phyloP scores from a whole-genome alignment of 2,888 invertebrate species.

The Lycaena phlaeas region DNA sequence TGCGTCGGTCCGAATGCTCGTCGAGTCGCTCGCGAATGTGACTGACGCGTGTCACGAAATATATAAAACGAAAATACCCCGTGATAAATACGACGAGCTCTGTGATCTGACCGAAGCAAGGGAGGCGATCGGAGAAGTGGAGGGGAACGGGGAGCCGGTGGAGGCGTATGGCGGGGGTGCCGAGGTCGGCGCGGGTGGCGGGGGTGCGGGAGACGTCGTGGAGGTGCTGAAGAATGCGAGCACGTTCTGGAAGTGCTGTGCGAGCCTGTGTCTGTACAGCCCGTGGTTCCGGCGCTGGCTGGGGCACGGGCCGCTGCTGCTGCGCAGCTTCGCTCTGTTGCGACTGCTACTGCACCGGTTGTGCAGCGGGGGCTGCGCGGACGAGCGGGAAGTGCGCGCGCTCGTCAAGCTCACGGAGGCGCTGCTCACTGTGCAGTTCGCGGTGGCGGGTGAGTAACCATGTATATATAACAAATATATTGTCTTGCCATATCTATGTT shows the following conservation, averaged over 20 bases:
- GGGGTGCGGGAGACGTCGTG: conserved; percentile 37
- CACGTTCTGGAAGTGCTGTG: conserved; percentile 68
- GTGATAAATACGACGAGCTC: conserved; percentile 39
- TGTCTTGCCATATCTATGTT: too few species aligned
- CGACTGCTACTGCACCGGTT: conserved; percentile 38
- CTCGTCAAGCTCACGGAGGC: conserved; percentile 54
- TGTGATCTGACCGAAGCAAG: conserved; percentile 39
- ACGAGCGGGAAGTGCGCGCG: conserved; percentile 30
- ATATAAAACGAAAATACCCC: conserved; percentile 41
- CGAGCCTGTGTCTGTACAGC: conserved; percentile 67
- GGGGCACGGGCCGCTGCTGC: conserved; percentile 42
- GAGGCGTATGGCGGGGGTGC: too few species aligned
- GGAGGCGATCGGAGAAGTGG: conserved; percentile 32
- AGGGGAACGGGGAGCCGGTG: conserved; percentile 17
- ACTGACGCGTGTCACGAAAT: conserved; percentile 50
- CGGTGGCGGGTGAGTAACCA: conserved; percentile 48
- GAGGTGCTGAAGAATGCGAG: conserved; percentile 51
- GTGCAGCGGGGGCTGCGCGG: conserved; percentile 41
- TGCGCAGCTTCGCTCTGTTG: conserved; percentile 49
- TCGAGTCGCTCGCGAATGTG: conserved; percentile 47
- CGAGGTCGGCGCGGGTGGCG: too few species aligned
- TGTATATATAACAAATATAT: too few species aligned
- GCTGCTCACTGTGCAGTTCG: conserved; percentile 55
- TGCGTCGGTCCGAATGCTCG: conserved; percentile 55
- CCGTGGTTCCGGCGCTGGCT: conserved; percentile 65